These are phyloP conservation scores for Yoshiicerus persimilis DNA, from an alignment of 1,140 invertebrate genomes.

Conservation along the genomic window DNA sequence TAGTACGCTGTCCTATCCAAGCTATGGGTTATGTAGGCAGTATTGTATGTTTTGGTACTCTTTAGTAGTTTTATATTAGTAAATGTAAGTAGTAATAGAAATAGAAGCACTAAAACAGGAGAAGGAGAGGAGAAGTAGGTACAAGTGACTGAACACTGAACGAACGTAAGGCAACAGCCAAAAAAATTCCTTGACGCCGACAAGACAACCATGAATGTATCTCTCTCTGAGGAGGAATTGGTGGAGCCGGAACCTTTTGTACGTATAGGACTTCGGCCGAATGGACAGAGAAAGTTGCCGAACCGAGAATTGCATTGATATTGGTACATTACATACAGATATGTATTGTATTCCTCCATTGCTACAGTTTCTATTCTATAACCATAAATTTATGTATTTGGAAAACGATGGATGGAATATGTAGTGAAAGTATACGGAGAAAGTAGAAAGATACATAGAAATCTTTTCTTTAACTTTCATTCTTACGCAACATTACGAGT, in stretches of 20 bases:
- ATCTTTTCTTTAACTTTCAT: neutral
- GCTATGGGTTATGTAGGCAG: neutral
- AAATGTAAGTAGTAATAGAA: neutral
- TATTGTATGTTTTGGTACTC: neutral
- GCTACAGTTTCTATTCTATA: neutral
- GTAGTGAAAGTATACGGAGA: neutral
- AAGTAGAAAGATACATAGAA: neutral
- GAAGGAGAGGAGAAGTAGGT: no score
- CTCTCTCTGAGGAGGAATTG: neutral
- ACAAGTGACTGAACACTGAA: neutral
- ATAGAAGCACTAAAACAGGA: neutral
- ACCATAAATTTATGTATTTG: slow-evolving; percentile 3
- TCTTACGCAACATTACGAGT: neutral
- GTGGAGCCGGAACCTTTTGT: neutral
- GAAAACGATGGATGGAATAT: neutral
- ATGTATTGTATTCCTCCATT: neutral
- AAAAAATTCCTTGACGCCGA: neutral
- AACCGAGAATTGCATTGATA: neutral
- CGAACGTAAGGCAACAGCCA: neutral
- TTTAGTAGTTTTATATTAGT: neutral
- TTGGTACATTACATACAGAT: neutral
- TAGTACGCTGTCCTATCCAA: neutral
- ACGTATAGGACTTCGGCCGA: neutral
- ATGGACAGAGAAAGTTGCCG: neutral
- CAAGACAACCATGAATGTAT: neutral